Conservation (phyloP, 2,113 vertebrate species). For the Atractosteus spatula region DNA sequence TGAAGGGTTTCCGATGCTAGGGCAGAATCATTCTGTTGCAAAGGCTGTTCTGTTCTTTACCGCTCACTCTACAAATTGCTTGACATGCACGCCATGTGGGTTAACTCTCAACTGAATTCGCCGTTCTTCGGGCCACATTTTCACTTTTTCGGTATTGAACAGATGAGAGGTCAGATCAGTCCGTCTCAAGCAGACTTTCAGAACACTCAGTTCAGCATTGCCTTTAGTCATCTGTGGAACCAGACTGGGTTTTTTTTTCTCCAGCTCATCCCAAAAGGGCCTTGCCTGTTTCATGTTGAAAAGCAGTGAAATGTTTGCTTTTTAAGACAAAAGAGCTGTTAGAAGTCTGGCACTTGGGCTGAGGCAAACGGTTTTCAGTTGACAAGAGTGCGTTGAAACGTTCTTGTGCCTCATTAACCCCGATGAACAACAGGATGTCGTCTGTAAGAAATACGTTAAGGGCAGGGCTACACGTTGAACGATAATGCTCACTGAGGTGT, state of each 20-base stretch:
- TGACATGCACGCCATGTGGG: no score
- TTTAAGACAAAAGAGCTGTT: neutral
- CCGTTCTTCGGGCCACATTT: no score
- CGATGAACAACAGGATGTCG: constrained; percentile 22
- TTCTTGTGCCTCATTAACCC: neutral
- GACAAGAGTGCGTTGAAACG: neutral
- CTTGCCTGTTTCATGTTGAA: neutral
- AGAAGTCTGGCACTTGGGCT: constrained; percentile 3
- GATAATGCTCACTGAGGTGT: neutral
- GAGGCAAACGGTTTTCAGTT: neutral
- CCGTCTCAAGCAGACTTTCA: neutral
- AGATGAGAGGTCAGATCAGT: neutral
- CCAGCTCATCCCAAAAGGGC: neutral
- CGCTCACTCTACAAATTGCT: no score
- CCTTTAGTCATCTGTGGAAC: neutral
- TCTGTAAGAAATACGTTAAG: constrained; percentile 15
- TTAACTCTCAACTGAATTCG: no score
- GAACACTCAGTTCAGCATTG: neutral
- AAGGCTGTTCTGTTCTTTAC: no score
- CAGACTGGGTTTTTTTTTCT: neutral
- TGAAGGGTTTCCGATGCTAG: no score
- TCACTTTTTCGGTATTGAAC: neutral
- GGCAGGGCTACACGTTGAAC: constrained; percentile 9
- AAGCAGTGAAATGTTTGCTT: neutral
- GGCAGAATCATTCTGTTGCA: no score